Conservation (phyloP, 30 jellyfish, hydroid and myxozoan genomes). For the Aurelia coerulea region DNA sequence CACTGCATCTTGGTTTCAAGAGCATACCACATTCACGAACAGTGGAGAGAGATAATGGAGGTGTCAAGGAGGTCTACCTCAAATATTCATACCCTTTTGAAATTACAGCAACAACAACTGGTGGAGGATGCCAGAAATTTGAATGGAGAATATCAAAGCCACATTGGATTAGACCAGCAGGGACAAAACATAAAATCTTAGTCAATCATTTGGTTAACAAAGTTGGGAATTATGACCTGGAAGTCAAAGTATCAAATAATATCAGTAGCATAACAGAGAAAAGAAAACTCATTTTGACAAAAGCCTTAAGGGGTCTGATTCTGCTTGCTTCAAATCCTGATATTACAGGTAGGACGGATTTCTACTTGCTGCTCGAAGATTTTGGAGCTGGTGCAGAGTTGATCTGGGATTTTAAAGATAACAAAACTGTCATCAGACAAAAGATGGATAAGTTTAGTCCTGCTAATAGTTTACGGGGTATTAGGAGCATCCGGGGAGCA, state of each 20-base stretch:
- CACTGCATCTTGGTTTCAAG: constrained; percentile 4
- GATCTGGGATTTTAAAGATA: constrained; percentile 51
- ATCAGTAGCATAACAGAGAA: not conserved
- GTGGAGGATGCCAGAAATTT: constrained; percentile 45
- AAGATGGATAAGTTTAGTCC: not conserved
- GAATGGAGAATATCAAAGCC: constrained; percentile 26
- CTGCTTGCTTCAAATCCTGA: not conserved
- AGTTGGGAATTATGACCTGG: constrained; percentile 10
- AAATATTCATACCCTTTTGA: constrained; percentile 26
- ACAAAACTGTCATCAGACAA: not conserved
- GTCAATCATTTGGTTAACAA: constrained; percentile 1
- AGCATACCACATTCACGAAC: constrained; percentile 5
- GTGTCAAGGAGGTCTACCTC: constrained; percentile 13
- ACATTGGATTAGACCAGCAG: constrained; percentile 6
- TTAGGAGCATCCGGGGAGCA: constrained; percentile 4
- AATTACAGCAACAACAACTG: constrained; percentile 35
- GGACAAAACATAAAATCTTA: not conserved
- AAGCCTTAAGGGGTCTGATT: constrained; percentile 14
- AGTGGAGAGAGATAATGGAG: constrained; percentile 1
- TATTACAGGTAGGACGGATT: not conserved
- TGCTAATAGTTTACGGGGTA: constrained; percentile 20
- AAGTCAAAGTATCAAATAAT: constrained; percentile 9
- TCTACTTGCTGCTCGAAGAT: constrained; percentile 26
- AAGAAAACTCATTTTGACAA: not conserved
- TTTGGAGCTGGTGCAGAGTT: not conserved